These are phyloP conservation scores for Cenopis cana DNA, from an alignment of 2,888 invertebrate genomes.

Conservation along the genomic window DNA sequence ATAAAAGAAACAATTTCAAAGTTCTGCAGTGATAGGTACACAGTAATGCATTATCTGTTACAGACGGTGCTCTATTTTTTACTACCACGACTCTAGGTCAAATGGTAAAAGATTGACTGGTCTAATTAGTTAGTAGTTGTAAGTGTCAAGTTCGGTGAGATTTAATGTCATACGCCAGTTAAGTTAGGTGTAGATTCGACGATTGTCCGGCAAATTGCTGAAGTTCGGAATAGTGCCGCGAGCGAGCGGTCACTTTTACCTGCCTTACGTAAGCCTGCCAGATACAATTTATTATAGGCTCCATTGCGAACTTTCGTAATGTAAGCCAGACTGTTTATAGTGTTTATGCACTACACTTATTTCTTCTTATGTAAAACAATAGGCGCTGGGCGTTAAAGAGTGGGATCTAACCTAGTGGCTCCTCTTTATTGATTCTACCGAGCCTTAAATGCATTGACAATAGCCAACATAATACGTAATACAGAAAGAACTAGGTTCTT, in stretches of 20 bases:
- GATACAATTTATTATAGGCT: slow-evolving; percentile 80
- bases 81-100: slow-evolving; percentile 1
- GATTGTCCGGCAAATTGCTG: slow-evolving; percentile 51
- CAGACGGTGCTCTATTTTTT: not conserved
- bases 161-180: slow-evolving; percentile 13
- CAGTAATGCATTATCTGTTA: not conserved
- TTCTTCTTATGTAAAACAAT: slow-evolving; percentile 21
- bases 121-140: not conserved
- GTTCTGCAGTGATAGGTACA: not conserved
- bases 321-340: slow-evolving; percentile 68
- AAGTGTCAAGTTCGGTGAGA: slow-evolving; percentile 24
- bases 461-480: slow-evolving; percentile 1
- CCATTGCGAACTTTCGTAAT: slow-evolving; percentile 81
- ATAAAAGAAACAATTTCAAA: not conserved
- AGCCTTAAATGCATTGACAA: slow-evolving; percentile 4
- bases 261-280: slow-evolving; percentile 75
- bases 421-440: not conserved
- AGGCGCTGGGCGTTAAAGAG: not conserved
- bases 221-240: slow-evolving; percentile 74
- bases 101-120: slow-evolving; percentile 6
- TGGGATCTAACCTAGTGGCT: not conserved
- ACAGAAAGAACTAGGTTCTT: slow-evolving; percentile 2
- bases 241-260: slow-evolving; percentile 81
- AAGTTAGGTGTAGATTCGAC: slow-evolving; percentile 11
- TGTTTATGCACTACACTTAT: slow-evolving; percentile 63